These are phyloP conservation scores for Trichogramma pretiosum DNA, from an alignment of 1,140 invertebrate genomes.

Conservation along the genomic window DNA sequence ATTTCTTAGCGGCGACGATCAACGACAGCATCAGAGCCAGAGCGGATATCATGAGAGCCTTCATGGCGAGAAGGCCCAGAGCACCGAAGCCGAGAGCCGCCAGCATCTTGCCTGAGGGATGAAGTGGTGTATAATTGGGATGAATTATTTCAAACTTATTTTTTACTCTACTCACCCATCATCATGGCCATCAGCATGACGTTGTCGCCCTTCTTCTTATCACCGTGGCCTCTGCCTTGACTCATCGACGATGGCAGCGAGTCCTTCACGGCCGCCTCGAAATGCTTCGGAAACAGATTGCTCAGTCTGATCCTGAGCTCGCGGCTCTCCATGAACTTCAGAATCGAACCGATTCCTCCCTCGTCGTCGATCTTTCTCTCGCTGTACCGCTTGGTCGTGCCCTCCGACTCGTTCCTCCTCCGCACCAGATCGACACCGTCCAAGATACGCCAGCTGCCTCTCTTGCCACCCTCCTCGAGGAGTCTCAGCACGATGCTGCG, in stretches of 20 bases:
- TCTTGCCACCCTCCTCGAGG: constrained; percentile 32
- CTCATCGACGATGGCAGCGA: constrained; percentile 29
- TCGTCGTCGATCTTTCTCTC: constrained; percentile 45
- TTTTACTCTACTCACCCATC: constrained; percentile 52
- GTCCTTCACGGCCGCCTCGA: constrained; percentile 29
- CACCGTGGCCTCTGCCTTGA: constrained; percentile 26
- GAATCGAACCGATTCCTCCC: constrained; percentile 47
- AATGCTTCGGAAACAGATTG: constrained; percentile 44
- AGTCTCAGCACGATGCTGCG: constrained; percentile 43
- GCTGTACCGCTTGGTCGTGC: constrained; percentile 29
- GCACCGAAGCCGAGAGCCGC: constrained; percentile 63
- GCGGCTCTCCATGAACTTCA: constrained; percentile 58
- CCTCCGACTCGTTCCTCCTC: constrained; percentile 12
- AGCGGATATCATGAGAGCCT: constrained; percentile 55
- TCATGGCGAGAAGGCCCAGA: constrained; percentile 63
- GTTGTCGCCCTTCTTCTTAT: constrained; percentile 43
- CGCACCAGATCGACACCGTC: constrained; percentile 56
- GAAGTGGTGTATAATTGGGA: background rate
- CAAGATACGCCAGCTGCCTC: constrained; percentile 45
- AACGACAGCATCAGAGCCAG: constrained; percentile 64
- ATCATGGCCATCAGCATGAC: constrained; percentile 58
- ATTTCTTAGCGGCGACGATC: constrained; percentile 63
- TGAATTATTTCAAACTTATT: background rate
- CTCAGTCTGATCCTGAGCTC: constrained; percentile 62
- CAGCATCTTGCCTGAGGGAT: constrained; percentile 49